Evolutionary conservation across 2,888 invertebrate species (phyloP).

Genomic region (Lordiphosa andalusiaca): DNA sequence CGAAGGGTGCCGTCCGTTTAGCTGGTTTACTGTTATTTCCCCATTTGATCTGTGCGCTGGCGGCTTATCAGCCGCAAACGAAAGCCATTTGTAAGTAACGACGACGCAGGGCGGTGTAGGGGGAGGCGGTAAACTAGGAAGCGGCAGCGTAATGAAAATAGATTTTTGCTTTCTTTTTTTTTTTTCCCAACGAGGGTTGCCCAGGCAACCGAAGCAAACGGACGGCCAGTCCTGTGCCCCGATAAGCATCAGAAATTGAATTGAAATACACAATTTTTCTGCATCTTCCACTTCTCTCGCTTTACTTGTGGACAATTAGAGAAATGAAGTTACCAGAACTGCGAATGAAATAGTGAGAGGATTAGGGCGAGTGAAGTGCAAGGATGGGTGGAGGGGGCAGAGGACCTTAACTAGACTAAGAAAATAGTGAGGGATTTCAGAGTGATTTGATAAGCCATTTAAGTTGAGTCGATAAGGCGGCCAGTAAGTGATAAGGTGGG

Average conservation of each 20-base stretch:
- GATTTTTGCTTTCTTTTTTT: constrained; percentile 45
- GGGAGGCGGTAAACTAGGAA: constrained; percentile 27
- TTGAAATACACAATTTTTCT: constrained; percentile 61
- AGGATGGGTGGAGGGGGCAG: too few species aligned
- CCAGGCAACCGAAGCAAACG: constrained; percentile 33
- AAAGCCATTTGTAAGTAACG: constrained; percentile 35
- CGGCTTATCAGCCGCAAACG: constrained; percentile 65
- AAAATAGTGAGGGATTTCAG: too few species aligned
- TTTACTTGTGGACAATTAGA: constrained; percentile 45
- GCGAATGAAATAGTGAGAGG: too few species aligned
- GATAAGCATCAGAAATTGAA: constrained; percentile 65
- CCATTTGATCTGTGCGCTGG: constrained; percentile 41
- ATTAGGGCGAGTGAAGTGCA: too few species aligned
- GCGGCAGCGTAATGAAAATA: constrained; percentile 52
- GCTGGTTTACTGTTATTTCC: constrained; percentile 47
- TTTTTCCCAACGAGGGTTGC: constrained; percentile 30
- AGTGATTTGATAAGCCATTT: too few species aligned
- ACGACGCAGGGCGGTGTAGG: not conserved
- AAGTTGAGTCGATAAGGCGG: too few species aligned
- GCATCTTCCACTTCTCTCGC: not conserved
- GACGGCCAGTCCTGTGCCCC: constrained; percentile 9
- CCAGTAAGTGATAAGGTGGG: too few species aligned
- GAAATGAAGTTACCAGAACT: constrained; percentile 40
- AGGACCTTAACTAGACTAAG: too few species aligned
- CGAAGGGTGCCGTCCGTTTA: constrained; percentile 18